Evolutionary conservation across 2,888 invertebrate species (phyloP), one percentile per base, ranked within the genome.

Genomic region (Drosophila testacea): DNA sequence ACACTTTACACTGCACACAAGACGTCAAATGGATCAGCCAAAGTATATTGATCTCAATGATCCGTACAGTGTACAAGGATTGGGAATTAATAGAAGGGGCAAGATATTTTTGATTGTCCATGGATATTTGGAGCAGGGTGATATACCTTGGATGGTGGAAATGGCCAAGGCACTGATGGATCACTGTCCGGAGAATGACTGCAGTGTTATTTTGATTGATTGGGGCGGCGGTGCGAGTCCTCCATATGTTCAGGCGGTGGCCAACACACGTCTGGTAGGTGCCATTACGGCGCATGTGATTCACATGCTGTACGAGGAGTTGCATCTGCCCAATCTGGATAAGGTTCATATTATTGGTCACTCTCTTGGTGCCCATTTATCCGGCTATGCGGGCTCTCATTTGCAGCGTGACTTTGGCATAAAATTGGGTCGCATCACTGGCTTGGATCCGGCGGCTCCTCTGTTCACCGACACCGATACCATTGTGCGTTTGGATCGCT

Each of bases 371-470:
- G 96, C 97, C 0, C 98, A 98, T 93, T 93, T 97, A 34, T 95
- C 95, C 11, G 97, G 97, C 2, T 97, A 97, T 90, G 94, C 96
- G n/a, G 98, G 98, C 0, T 95, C 95, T 77, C 94, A 95, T 28
- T 91, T 97, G 72, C 95, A 95, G 92, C 94, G 93, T 90, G 94
- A 94, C 89, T 96, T 95, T 86, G 94, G 95, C 47, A 90, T 96
- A 32, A 95, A 94, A 77, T 87, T 97, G 7, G 97, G 96, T 5
- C 93, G 97, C 56, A 97, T 98, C 57, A 96, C 96, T 0, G 97
- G 97, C 0, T 90, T 98, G 83, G 98, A 98, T 93, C 98, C 98
- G 0, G 98, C 98, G 0, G 97, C 97, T 71, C 98, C 98, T 0
- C 96, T 97, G 90, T 98, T 98, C 93, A 95, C 95, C 67, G 95